Percentiles rank a stretch among this genome's conserved stretches.
These are phyloP conservation scores for Perognathus longimembris DNA, from an alignment of 2,113 vertebrate species.

Conservation along the genomic window DNA sequence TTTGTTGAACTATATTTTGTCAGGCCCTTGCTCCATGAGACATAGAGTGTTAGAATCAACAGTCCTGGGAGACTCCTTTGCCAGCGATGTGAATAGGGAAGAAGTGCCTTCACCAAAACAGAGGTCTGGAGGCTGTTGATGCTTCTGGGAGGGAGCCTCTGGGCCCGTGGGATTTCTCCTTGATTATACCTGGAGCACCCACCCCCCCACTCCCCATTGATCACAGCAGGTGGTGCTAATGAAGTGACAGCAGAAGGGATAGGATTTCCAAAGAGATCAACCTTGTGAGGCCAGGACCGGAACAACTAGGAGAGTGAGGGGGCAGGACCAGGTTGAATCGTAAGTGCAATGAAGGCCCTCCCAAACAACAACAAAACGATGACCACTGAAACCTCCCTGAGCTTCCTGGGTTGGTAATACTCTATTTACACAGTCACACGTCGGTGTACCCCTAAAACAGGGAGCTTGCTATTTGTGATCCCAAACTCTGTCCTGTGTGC, in stretches of 20 bases:
- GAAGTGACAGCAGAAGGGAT: neutral
- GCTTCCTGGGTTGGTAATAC: neutral
- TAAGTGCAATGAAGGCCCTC: neutral
- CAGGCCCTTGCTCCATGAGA: neutral
- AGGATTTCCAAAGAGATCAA: neutral
- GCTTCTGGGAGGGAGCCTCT: neutral
- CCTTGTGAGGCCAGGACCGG: neutral
- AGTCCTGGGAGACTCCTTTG: neutral
- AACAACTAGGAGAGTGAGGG: neutral
- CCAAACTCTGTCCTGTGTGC: neutral
- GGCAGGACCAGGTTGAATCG: neutral
- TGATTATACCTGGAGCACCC: neutral
- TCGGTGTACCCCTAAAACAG: neutral
- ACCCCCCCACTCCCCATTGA: too few species aligned
- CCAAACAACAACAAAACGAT: neutral
- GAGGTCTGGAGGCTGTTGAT: neutral
- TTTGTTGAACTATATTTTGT: neutral
- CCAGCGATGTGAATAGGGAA: neutral
- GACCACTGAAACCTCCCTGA: neutral
- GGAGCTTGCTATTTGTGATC: neutral
- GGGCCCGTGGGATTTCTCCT: neutral
- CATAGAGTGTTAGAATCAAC: neutral
- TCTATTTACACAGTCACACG: neutral
- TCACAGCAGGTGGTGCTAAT: neutral
- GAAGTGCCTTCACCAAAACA: neutral